These are phyloP conservation scores for Paracentrotus lividus DNA, from an alignment of 53 echinoderm and acorn worm genomes.

Conservation along the genomic window DNA sequence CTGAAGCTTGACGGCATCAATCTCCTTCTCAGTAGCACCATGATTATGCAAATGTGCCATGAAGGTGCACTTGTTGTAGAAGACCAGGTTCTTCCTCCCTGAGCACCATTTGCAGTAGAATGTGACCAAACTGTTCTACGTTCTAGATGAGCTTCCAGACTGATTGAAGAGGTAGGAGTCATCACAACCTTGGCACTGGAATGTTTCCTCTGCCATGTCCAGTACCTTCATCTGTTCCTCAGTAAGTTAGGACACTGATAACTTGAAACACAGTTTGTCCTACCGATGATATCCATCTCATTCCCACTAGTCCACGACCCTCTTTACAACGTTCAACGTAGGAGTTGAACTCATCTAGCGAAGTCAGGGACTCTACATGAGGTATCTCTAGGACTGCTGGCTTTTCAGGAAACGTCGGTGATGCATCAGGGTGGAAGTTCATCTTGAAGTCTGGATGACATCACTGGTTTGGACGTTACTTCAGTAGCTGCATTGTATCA, in stretches of 20 bases:
- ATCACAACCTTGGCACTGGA: conserved; percentile 48
- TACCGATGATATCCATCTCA: neutral
- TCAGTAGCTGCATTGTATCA: conserved; percentile 35
- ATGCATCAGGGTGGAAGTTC: neutral
- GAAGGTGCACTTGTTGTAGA: conserved; percentile 61
- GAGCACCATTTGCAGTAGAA: conserved; percentile 47
- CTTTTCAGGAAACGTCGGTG: neutral
- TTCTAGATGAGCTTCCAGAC: conserved; percentile 51
- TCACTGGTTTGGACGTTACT: conserved; percentile 33
- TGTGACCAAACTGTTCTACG: conserved; percentile 42
- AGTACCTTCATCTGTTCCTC: conserved; percentile 38
- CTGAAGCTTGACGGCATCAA: neutral
- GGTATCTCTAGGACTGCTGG: neutral
- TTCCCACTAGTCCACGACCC: neutral
- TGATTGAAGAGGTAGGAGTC: conserved; percentile 64
- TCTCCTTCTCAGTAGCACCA: neutral
- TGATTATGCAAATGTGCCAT: conserved; percentile 45
- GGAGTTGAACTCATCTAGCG: conserved; percentile 11
- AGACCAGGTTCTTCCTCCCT: conserved; percentile 51
- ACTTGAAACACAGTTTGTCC: neutral
- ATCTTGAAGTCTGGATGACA: conserved; percentile 32
- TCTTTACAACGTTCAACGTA: conserved; percentile 56
- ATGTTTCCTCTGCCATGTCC: conserved; percentile 2
- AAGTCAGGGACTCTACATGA: conserved; percentile 22
- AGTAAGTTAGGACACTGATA: conserved; percentile 47